Conservation (phyloP, 37 sponge, comb jelly and placozoan genomes). For the Aplysina aerophoba region DNA sequence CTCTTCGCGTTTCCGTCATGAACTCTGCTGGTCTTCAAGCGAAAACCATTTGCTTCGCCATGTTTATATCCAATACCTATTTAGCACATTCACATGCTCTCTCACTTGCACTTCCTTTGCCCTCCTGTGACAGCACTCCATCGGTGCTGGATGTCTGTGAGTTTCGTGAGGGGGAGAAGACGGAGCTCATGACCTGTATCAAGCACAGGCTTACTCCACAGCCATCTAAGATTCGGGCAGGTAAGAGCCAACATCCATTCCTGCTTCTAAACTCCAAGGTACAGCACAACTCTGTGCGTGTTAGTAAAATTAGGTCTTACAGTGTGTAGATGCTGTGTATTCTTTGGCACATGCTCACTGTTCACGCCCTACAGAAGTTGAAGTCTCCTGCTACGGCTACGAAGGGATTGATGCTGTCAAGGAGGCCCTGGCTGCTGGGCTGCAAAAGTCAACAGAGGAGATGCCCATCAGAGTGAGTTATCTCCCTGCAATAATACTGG, state of each 20-base stretch:
- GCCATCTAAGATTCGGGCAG: constrained; percentile 96
- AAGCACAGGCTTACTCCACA: constrained; percentile 91
- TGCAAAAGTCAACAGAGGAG: constrained; percentile 78
- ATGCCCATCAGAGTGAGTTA: constrained; percentile 71
- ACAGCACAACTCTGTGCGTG: no score
- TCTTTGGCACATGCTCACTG: no score
- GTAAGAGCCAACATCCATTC: no score
- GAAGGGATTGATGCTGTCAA: constrained; percentile 99
- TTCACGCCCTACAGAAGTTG: constrained; percentile 76
- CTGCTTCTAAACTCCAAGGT: no score
- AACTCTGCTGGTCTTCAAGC: no score
- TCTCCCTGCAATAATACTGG: no score
- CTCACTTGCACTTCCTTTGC: no score
- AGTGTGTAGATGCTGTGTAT: no score
- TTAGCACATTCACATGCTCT: neutral
- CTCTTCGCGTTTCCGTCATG: no score
- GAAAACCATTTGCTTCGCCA: neutral
- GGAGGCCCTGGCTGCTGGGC: constrained; percentile 81
- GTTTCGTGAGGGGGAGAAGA: constrained; percentile 67
- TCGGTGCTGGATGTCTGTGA: constrained; percentile 55
- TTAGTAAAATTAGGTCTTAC: no score
- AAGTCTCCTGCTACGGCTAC: constrained; percentile 95
- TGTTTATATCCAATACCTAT: neutral
- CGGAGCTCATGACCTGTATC: constrained; percentile 81
- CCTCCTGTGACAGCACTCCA: constrained; percentile 58